These are phyloP conservation scores for Galleria mellonella DNA, from an alignment of 1,140 invertebrate genomes.

Conservation along the genomic window DNA sequence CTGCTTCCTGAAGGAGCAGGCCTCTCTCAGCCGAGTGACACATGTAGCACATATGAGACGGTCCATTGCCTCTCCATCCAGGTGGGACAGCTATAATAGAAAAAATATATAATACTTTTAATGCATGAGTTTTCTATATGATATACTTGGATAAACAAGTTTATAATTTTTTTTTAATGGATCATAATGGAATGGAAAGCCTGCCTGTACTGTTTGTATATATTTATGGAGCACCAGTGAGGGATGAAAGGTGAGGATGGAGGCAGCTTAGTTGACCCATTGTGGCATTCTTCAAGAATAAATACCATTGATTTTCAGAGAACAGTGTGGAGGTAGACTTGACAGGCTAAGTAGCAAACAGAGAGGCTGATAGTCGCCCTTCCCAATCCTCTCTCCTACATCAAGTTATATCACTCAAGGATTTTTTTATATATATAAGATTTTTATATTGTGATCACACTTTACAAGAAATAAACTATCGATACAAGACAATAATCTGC, in stretches of 20 bases:
- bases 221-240: background rate
- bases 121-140: background rate
- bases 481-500: too few relatives aligned
- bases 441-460: too few relatives aligned
- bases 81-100: constrained; percentile 18
- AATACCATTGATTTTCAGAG: too few relatives aligned
- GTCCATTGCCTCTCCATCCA: constrained; percentile 17
- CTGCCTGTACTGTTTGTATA: background rate
- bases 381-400: too few relatives aligned
- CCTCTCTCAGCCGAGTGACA: constrained; percentile 31
- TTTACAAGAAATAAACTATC: too few relatives aligned
- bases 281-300: too few relatives aligned
- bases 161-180: background rate
- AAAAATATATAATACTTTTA: background rate
- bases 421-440: too few relatives aligned
- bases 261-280: too few relatives aligned
- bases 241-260: background rate
- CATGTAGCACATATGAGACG: constrained; percentile 37
- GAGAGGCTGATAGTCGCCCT: too few relatives aligned
- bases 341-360: too few relatives aligned
- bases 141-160: background rate
- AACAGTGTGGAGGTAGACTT: too few relatives aligned
- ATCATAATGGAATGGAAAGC: background rate
- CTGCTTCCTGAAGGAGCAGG: constrained; percentile 27
- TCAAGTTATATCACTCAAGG: too few relatives aligned